Evolutionary conservation across 2,113 vertebrate species (phyloP), one percentile per base, ranked within the genome.

Genomic region (Nycticebus coucang): DNA sequence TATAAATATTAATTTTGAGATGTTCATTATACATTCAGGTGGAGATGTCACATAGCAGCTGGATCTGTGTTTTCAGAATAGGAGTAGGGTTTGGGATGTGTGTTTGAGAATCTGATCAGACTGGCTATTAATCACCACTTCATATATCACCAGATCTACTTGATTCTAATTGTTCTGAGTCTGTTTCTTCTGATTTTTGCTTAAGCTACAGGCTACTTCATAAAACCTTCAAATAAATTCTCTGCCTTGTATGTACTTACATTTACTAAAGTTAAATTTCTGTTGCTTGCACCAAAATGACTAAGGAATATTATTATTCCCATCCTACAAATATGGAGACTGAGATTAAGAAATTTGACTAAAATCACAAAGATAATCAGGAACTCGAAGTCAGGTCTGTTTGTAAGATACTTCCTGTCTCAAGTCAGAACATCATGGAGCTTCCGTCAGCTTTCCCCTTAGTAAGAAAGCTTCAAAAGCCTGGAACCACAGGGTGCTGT

Each of bases 401-500:
- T 7, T n/a, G 19, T 77, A 68, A 80, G 81, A 68, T 26, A 28
- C 22, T 2, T 59, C 28, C 12, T n/a, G 1, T 84, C 50, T 66
- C 50, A 83, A 45, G 69, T n/a, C 75, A 71, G 85, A 78, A 64
- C 37, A 87, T 26, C n/a, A 26, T 26, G 60, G 33, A 80, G 50
- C 28, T n/a, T 35, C 24, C 19, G 13, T 50, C 71, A 50, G 28
- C 53, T 9, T 18, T 82, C 24, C 91, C 69, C 78, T 95, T 37
- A 72, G 59, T n/a, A 86, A 79, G 72, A 93, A 30, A 72, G 11
- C 80, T 96, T 94, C 92, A 93, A 95, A 97, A 82, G 45, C 87
- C 64, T 64, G 28, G 26, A 22, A 45, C 41, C 62, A 45, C 8
- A 0, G 2, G 21, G 22, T 57, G 75, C 69, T 83, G 33, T 85